Evolutionary conservation across 2,113 vertebrate species (phyloP).

Genomic region (Sturnira hondurensis): DNA sequence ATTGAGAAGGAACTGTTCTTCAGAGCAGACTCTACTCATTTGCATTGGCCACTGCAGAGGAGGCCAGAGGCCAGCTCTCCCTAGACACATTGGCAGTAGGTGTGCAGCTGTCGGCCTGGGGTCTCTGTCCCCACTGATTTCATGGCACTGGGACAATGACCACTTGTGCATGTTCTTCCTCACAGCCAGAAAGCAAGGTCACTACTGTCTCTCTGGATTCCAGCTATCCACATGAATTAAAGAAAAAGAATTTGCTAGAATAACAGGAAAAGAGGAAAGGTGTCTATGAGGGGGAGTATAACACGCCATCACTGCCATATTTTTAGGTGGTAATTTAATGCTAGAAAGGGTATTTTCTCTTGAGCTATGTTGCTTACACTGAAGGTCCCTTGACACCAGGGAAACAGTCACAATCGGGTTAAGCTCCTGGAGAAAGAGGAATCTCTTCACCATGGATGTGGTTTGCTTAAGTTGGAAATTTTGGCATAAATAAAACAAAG

Average conservation of each 20-base stretch:
- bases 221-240: background rate
- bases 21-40: background rate
- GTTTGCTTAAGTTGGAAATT: background rate
- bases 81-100: background rate
- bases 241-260: slow-evolving; percentile 7
- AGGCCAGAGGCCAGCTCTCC: background rate
- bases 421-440: background rate
- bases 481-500: slow-evolving; percentile 19
- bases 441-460: background rate
- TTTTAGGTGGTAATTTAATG: slow-evolving; percentile 31
- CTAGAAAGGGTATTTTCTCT: background rate
- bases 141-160: background rate
- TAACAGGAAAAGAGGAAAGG: slow-evolving; percentile 16
- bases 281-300: background rate
- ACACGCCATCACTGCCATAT: background rate
- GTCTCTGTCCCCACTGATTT: background rate
- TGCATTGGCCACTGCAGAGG: background rate
- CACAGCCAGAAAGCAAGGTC: background rate
- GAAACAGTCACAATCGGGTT: background rate
- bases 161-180: background rate
- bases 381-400: background rate
- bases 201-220: background rate
- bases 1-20: background rate
- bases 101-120: background rate
- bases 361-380: background rate